A percentile compares a stretch with the other conserved stretches of the same genome.
Evolutionary conservation across 2,113 vertebrate genomes (phyloP).

Genomic region (Labeo catla): DNA sequence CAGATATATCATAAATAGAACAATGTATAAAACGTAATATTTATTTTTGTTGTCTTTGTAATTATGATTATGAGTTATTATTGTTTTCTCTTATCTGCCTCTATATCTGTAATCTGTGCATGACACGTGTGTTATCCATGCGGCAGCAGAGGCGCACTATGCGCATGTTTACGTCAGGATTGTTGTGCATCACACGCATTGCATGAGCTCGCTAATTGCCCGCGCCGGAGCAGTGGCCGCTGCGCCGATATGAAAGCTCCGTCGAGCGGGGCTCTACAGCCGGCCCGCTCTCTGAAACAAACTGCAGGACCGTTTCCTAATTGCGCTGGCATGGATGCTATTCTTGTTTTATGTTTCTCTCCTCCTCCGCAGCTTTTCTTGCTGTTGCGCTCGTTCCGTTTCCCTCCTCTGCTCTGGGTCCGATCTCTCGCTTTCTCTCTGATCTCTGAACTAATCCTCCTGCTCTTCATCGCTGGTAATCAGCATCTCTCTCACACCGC

Average conservation of each 20-base stretch:
- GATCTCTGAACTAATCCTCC: slow-evolving; percentile 43
- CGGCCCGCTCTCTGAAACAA: slow-evolving; percentile 58
- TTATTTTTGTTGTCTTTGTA: too few relatives aligned
- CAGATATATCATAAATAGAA: too few relatives aligned
- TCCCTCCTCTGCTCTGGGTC: slow-evolving; percentile 46
- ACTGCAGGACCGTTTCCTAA: slow-evolving; percentile 70
- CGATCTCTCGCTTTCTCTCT: slow-evolving; percentile 43
- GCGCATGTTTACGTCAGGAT: background rate
- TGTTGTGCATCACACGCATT: slow-evolving; percentile 51
- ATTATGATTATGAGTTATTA: too few relatives aligned
- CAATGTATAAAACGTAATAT: too few relatives aligned
- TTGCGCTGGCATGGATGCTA: slow-evolving; percentile 56
- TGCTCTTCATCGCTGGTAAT: slow-evolving; percentile 23
- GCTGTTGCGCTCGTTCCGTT: slow-evolving; percentile 17
- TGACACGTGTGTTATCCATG: background rate
- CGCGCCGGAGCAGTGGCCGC: slow-evolving; percentile 35
- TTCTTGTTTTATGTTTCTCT: slow-evolving; percentile 43
- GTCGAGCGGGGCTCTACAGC: slow-evolving; percentile 64
- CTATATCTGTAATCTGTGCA: background rate
- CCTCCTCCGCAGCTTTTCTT: slow-evolving; percentile 44
- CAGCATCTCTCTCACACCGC: slow-evolving; percentile 53
- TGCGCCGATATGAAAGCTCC: slow-evolving; percentile 63
- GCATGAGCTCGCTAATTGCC: slow-evolving; percentile 51
- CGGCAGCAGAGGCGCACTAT: background rate
- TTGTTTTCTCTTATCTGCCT: too few relatives aligned